Evolutionary conservation across 2,888 invertebrate genomes (phyloP).

Genomic region (Chironomus tentans): DNA sequence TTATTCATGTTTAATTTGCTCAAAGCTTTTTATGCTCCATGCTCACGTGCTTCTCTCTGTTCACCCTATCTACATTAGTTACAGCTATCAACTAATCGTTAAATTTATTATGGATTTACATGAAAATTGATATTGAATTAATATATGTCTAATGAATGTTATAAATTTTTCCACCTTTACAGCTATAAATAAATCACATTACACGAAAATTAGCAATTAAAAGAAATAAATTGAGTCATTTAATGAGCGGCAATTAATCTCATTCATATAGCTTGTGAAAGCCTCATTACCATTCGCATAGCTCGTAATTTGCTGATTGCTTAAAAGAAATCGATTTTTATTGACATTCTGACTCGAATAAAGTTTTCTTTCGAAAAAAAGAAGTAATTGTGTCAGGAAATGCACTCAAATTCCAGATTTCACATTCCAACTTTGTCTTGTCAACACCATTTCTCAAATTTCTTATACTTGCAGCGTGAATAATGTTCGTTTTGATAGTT

Average conservation of each 20-base stretch:
- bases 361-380: too few relatives aligned
- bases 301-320: too few relatives aligned
- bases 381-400: too few relatives aligned
- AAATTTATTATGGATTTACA: neutral
- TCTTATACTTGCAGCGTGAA: too few relatives aligned
- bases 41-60: too few relatives aligned
- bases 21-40: neutral
- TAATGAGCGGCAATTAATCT: neutral
- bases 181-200: neutral
- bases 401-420: too few relatives aligned
- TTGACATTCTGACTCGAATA: too few relatives aligned
- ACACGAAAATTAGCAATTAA: neutral
- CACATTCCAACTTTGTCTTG: too few relatives aligned
- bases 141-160: neutral
- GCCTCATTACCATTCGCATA: neutral
- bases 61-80: too few relatives aligned
- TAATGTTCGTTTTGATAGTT: too few relatives aligned
- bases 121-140: neutral
- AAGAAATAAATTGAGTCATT: neutral
- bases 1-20: neutral
- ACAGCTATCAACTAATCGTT: neutral
- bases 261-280: neutral
- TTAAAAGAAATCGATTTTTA: too few relatives aligned
- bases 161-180: neutral
- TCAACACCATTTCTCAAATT: too few relatives aligned